Base-by-base conservation (phyloP, 2,113 vertebrate genomes). In the Egretta garzetta region DNA sequence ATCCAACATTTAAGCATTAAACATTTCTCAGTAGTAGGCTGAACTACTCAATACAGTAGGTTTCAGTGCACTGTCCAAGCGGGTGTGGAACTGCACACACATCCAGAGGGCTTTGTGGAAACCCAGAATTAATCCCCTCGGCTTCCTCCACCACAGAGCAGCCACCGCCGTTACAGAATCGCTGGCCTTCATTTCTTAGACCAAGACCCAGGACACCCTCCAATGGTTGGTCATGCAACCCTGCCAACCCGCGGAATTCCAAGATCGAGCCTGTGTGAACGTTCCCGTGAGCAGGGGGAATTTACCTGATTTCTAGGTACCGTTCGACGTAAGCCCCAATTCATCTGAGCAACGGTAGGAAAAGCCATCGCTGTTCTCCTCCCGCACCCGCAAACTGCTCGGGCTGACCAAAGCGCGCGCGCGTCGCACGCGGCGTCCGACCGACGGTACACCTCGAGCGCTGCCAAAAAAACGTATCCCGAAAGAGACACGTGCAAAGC, bases 1-100 rank as follows among this genome's bases (percentile, higher is more conserved):
- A 97, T 97, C 86, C 75, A 93, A 97, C 90, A 93, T 71, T 67
- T 70, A 96, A 95, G 96, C 96, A 56, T 96, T 50, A 86, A 87
- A 95, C 86, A 77, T 15, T 75, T 85, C 87, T 95, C 75, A 96
- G 75, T 88, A 92, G 94, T 92, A 90, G 84, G 73, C 52, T 64
- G 55, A 90, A 84, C 82, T 95, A 81, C 63, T 52, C 50, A 55
- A 84, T 93, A 50, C 70, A 93, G 67, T 68, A 75, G 72, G 73
- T 92, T 52, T 89, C 67, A 74, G 80, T 80, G 82, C 62, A 77
- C 83, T 96, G 82, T 85, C 86, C 56, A 67, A 96, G 92, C 73
- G 82, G 64, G 88, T 3, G 73, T 88, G 93, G 84, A 77, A 85
- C 80, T 74, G 94, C 92, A 71, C 23, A 95, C 86, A 94, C 90